Percentiles rank a stretch among this genome's conserved stretches.
Evolutionary conservation across 2,797 vertebrate genomes (phyloP).

Genomic region (Hemibagrus guttatus): DNA sequence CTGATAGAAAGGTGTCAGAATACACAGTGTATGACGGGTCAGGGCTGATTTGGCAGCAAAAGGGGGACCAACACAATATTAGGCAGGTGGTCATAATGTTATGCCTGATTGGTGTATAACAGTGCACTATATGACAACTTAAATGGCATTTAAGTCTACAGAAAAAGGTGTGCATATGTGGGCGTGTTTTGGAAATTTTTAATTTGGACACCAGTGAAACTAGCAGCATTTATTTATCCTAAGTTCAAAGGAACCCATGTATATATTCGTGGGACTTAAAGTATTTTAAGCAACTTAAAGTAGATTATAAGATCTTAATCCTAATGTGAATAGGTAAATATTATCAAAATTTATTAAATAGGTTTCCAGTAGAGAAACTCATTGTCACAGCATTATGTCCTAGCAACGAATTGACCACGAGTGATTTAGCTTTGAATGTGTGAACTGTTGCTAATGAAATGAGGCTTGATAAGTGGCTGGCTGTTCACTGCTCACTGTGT

Average conservation of each 20-base stretch:
- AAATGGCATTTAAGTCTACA: neutral
- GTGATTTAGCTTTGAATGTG: neutral
- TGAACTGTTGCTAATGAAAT: conserved; percentile 27
- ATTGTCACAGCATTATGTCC: neutral
- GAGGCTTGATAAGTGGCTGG: conserved; percentile 12
- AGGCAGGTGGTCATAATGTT: neutral
- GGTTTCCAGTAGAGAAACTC: neutral
- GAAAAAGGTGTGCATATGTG: neutral
- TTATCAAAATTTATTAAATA: neutral
- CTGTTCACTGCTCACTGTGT: conserved; percentile 26
- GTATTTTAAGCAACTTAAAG: neutral
- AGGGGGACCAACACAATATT: no score
- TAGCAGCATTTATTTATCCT: neutral
- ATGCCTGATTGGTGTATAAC: no score
- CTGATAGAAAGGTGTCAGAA: no score
- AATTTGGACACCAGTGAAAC: neutral
- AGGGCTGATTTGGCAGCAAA: no score
- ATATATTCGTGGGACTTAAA: neutral
- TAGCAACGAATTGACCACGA: neutral
- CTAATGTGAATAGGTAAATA: neutral
- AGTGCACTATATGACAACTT: neutral
- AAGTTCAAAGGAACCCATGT: neutral
- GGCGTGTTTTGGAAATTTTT: conserved; percentile 8
- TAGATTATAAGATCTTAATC: neutral
- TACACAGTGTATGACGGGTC: no score